These are phyloP conservation scores for Siniperca obscura DNA, from an alignment of 2,797 vertebrate species.

Conservation along the genomic window DNA sequence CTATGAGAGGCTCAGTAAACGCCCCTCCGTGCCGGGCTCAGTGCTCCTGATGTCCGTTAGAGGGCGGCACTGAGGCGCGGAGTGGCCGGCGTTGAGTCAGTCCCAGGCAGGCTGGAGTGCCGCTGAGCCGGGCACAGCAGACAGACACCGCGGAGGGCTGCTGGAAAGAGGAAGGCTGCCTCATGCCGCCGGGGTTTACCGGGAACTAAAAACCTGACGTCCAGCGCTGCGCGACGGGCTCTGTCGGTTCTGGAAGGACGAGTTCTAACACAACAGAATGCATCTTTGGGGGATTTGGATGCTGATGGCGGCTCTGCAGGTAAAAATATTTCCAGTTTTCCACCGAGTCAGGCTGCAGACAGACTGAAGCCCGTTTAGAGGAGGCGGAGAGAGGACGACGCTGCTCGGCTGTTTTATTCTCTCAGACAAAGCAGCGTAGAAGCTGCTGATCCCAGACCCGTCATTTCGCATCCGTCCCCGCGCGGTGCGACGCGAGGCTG, in stretches of 20 bases:
- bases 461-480: too few relatives aligned
- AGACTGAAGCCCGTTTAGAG: conserved; percentile 3
- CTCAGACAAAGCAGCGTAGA: too few relatives aligned
- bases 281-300: conserved; percentile 41
- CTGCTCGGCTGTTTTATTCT: not conserved
- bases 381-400: not conserved
- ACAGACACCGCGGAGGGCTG: conserved; percentile 38
- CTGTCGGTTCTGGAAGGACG: conserved; percentile 11
- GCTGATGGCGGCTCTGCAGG: conserved; percentile 63
- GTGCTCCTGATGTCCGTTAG: conserved; percentile 20
- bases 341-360: conserved; percentile 13
- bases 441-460: too few relatives aligned
- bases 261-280: conserved; percentile 47
- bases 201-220: conserved; percentile 35
- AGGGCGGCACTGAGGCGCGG: conserved; percentile 40
- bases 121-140: conserved; percentile 26
- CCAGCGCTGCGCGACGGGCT: conserved; percentile 9
- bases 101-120: conserved; percentile 33
- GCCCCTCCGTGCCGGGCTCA: too few relatives aligned
- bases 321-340: conserved; percentile 36
- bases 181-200: conserved; percentile 53
- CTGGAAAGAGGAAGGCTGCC: conserved; percentile 37
- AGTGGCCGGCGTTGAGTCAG: not conserved
- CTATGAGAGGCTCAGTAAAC: too few relatives aligned
- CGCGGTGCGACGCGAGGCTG: too few relatives aligned